phyloP scores from a whole-genome alignment of 92 coral and sea anemone genomes.

The Heliopora coerulea region DNA sequence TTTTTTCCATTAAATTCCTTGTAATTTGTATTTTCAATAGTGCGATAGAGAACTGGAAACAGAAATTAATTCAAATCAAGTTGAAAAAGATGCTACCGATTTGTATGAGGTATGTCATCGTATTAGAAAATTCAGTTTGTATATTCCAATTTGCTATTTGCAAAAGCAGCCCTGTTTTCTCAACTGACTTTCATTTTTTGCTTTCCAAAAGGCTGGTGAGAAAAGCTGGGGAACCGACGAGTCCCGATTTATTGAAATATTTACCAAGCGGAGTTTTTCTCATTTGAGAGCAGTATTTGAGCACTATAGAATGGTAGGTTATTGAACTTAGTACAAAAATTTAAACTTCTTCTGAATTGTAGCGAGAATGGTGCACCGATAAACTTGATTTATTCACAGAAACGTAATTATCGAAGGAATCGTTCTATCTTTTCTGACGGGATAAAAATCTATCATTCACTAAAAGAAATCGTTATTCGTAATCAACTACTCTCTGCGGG shows the following conservation, averaged over 20 bases:
- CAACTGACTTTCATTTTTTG: background rate
- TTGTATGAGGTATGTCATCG: constrained; percentile 7
- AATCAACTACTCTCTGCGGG: no score
- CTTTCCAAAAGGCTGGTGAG: constrained; percentile 18
- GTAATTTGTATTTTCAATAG: constrained; percentile 4
- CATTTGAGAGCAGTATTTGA: constrained; percentile 39
- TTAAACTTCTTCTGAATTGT: no score
- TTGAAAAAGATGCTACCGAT: constrained; percentile 7
- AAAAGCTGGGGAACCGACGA: constrained; percentile 32
- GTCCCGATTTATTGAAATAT: constrained; percentile 12
- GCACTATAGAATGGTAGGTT: constrained; percentile 17
- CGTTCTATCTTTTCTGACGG: no score
- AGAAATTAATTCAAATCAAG: background rate
- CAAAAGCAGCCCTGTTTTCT: no score
- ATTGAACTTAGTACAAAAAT: no score
- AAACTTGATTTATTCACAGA: no score
- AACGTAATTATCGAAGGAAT: no score
- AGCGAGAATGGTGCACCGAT: no score
- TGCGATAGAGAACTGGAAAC: constrained; percentile 9
- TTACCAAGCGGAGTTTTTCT: constrained; percentile 23
- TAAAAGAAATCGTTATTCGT: no score
- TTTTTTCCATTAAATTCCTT: background rate
- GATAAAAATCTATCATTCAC: no score
- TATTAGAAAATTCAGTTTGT: background rate
- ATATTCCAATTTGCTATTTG: background rate